phyloP scores from a whole-genome alignment of 2,888 invertebrate species.

The Plemyria rubiginata region DNA sequence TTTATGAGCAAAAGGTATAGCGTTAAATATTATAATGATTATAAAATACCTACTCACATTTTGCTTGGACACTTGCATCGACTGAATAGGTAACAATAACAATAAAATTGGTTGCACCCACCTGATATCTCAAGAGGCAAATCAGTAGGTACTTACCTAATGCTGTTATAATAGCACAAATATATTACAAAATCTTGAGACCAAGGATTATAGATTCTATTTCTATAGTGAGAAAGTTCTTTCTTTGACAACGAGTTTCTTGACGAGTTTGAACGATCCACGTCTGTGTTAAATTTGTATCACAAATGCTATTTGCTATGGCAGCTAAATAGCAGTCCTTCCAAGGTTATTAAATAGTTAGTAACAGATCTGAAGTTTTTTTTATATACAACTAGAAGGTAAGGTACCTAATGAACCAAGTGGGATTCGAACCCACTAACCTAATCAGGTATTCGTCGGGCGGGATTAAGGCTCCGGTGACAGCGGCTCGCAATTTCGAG shows the following conservation, averaged over 20 bases:
- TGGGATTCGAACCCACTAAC: too few species aligned
- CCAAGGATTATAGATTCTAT: slow-evolving; percentile 18
- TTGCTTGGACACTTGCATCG: slow-evolving; percentile 11
- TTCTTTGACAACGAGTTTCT: neutral
- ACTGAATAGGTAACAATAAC: slow-evolving; percentile 14
- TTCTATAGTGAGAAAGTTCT: slow-evolving; percentile 4
- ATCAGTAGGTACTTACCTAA: slow-evolving; percentile 3
- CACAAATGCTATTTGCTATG: slow-evolving; percentile 17
- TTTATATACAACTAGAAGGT: too few species aligned
- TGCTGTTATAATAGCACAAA: slow-evolving; percentile 5
- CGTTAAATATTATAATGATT: neutral
- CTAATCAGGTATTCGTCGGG: too few species aligned
- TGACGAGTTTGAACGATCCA: neutral
- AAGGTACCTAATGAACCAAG: too few species aligned
- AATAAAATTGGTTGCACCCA: slow-evolving; percentile 11
- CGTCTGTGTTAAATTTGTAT: slow-evolving; percentile 11
- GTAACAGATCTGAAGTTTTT: too few species aligned
- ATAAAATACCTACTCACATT: slow-evolving; percentile 16
- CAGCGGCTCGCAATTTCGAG: too few species aligned
- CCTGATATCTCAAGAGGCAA: slow-evolving; percentile 19
- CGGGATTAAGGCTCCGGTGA: too few species aligned
- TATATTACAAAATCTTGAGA: slow-evolving; percentile 1
- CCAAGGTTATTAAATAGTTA: too few species aligned
- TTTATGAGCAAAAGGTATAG: too few species aligned
- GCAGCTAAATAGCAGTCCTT: neutral